Evolutionary conservation across 2,113 vertebrate genomes (phyloP), one percentile per base, ranked within the genome.

Genomic region (Mirounga angustirostris): DNA sequence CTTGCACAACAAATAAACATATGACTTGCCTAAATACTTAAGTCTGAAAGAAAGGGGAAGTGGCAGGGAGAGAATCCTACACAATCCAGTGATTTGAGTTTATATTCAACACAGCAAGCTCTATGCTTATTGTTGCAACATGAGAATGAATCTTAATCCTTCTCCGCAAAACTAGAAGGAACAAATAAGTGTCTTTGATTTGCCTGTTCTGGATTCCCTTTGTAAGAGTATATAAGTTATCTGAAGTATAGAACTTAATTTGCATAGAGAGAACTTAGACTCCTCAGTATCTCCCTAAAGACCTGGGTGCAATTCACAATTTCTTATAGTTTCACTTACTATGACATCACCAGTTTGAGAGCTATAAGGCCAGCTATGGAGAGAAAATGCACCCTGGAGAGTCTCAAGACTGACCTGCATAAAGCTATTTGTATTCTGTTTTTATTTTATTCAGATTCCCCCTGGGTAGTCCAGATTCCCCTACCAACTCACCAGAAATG

Each of bases 331-430:
- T 97, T 98, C 94, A 98, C 86, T 2, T 73, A 98, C 81, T 71
- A 98, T 99, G 98, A 98, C 98, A 98, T 98, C 98, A 98, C 98
- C 98, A 89, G 88, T 97, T 78, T 82, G 78, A 92, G 30, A 92
- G 81, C 91, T 91, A 92, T 88, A 96, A 96, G 50, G 84, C 97
- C 96, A 79, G 93, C 95, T 84, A 65, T 90, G 73, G 85, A 94
- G 76, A 98, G 96, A 97, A 97, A 95, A 97, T 71, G 21, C 74
- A 97, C 95, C 94, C 93, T 16, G 83, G 79, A 92, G 96, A 87
- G 80, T 69, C 61, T 90, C 98, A 97, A 81, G 95, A 98, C 93
- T 98, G 98, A 98, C 98, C 97, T 87, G 78, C 96, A 98, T 94
- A 97, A 98, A 98, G 98, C 98, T 98, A 98, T 98, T 98, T 98